Base-by-base conservation (phyloP, 2,888 invertebrate genomes). In the Nebria salina region DNA sequence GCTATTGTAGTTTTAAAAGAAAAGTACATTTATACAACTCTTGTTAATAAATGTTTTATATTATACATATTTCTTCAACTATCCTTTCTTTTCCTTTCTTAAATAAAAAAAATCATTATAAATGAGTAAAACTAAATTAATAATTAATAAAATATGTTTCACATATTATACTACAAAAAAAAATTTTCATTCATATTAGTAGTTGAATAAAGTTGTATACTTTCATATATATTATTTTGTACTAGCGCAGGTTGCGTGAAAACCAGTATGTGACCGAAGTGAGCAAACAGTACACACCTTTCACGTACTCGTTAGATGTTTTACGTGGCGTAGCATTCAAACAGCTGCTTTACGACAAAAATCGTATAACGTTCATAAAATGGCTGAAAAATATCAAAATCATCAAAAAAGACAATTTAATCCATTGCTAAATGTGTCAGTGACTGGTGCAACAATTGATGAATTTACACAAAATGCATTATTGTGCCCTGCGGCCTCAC, bases 381-480 rank as follows among this genome's bases (percentile, higher is more conserved):
- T 82, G 82, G 76, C 77, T 20, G 76, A 82, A 15, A 77, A 77
- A 73, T 65, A 9, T 70, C 85, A 84, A 77, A 87, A 87, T 68
- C 85, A 83, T 26, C 83, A 82, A 68, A 87, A 85, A 83, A 85
- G 85, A 83, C 88, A 91, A 76, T 91, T 91, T 90, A 95, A 95
- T 89, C 93, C 95, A 43, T 90, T 95, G 85, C 90, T 95, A 83
- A 93, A 93, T 85, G 93, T 93, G 78, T 94, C 95, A 82, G 94
- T 94, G 83, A 93, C 93, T 84, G 94, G 94, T 77, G 91, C 93
- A 84, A 93, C 94, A 13, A 91, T 93, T 79, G 95, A 95, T 85
- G 94, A 94, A 89, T 93, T 94, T 89, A 91, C 93, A 84, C 93
- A 93, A 87, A 93, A 93, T 89, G 92, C 94, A 82, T 89, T 95